Percentiles rank a stretch among this genome's conserved stretches.
Conservation (phyloP, 2,888 invertebrate species). For the Uropetala carovei region DNA sequence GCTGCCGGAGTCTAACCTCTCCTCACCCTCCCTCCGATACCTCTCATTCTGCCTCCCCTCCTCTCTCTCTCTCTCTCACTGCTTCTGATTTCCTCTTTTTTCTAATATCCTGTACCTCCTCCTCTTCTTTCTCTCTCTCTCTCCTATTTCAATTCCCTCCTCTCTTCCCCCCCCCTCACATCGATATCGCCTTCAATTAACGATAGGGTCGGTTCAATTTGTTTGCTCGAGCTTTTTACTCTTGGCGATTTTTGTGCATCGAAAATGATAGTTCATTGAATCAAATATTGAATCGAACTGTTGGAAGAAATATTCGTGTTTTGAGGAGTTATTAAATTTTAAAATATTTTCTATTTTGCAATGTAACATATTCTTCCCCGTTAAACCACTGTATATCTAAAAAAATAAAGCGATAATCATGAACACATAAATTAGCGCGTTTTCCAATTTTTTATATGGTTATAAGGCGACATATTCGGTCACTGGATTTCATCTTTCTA, state of each 20-base stretch:
- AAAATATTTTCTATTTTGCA: no score
- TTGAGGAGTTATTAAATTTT: no score
- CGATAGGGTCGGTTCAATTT: background rate
- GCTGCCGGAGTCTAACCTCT: background rate
- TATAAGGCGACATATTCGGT: no score
- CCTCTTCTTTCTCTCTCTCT: background rate
- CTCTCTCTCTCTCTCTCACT: background rate
- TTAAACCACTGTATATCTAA: no score
- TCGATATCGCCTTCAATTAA: background rate
- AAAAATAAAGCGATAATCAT: no score
- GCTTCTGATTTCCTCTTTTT: background rate
- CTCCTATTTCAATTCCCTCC: background rate
- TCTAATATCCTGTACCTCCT: background rate
- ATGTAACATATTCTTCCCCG: no score
- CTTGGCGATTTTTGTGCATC: background rate
- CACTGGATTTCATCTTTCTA: no score
- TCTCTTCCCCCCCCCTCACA: background rate
- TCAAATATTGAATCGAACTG: no score
- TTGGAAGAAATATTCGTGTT: no score
- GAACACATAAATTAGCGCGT: no score
- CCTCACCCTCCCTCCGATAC: background rate
- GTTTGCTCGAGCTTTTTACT: background rate
- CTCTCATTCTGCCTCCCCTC: conserved; percentile 23
- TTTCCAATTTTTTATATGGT: no score
- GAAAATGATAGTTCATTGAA: no score